Conservation (phyloP, 2,888 invertebrate species). For the Griposia aprilina region DNA sequence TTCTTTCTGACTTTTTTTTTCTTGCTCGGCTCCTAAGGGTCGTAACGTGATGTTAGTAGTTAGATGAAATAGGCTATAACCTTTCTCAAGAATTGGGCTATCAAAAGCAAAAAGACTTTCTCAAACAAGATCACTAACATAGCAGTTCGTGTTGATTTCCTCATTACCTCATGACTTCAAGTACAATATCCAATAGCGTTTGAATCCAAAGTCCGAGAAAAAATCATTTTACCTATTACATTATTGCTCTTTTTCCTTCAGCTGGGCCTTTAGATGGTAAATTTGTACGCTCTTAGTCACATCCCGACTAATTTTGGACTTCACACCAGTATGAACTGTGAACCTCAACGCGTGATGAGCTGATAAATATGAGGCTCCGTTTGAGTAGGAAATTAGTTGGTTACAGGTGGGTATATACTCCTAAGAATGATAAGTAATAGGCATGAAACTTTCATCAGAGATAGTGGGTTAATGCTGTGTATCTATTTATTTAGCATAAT, state of each 20-base stretch:
- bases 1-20: not conserved
- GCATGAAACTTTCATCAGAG: not conserved
- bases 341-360: not conserved
- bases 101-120: no score
- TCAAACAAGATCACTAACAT: not conserved
- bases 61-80: no score
- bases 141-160: not conserved
- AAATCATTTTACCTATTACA: not conserved
- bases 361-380: not conserved
- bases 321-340: not conserved
- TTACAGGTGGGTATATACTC: not conserved
- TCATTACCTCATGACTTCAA: not conserved
- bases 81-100: no score
- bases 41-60: no score
- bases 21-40: no score
- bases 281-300: not conserved
- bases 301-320: not conserved
- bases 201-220: not conserved
- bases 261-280: not conserved
- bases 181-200: not conserved
- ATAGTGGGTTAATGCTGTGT: not conserved
- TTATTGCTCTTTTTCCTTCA: not conserved
- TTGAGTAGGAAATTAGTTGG: not conserved
- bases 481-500: no score
- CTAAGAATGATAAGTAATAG: not conserved